Evolutionary conservation across 2,797 vertebrate species (phyloP), one percentile per base, ranked within the genome.

Genomic region (Carcharodon carcharias): DNA sequence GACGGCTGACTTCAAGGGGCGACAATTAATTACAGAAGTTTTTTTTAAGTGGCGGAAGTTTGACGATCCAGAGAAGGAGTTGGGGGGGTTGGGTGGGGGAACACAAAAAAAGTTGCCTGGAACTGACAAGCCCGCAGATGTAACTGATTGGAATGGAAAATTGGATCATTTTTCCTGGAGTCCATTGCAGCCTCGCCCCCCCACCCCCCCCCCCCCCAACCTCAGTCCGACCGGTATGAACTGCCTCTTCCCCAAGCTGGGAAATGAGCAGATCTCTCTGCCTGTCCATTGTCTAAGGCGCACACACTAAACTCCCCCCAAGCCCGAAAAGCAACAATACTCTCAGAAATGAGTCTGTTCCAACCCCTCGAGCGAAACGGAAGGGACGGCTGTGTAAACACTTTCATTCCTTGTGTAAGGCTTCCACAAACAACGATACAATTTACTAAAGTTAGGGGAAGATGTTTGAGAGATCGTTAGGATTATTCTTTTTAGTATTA

Each of bases 21-120:
- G 94, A 40, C 50, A 71, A 95, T 95, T 95, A 95, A 95, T 95
- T 16, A 69, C 67, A 50, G 23, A 73, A 54, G n/a, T 23, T 93
- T 65, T 67, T 95, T 95, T 40, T 28, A 71, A 73, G 26, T 14
- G 94, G 94, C 94, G 67, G 67, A 95, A 95, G 94, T 73, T 71
- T 73, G 94, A 95, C 11, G 26, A 95, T 73, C 67, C 45, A 9
- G 31, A 69, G n/a, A n/a, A n/a, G 35, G 31, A 26, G 65, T 50
- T 18, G 65, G 65, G 65, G 65, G 14, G 58, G 9, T 5, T 58
- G 5, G 18, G 18, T 67, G 45, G 45, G 45, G 45, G 45, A 50
- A 50, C 45, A 50, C 45, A 50, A 92, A 61, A 92, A 61, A 95
- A 54, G 5, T 28, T 28, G 12, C 28, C 67, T 54, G 94, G 56